Evolutionary conservation across 2,888 invertebrate species (phyloP), one percentile per base, ranked within the genome.

Genomic region (Tetheella fluctuosa): DNA sequence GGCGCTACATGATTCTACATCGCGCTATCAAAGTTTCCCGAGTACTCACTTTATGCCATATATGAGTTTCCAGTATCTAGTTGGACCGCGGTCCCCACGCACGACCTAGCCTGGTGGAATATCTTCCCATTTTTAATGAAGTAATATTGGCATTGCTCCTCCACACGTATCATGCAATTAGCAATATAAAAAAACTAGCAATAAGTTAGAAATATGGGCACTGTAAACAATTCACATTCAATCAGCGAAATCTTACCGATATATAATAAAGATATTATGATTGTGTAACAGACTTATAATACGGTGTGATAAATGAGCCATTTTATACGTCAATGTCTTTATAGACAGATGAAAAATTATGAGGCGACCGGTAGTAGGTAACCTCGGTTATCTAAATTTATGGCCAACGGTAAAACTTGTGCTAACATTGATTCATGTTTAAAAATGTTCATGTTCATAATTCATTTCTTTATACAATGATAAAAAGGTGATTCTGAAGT

Each of bases 321-420:
- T 59, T 64, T 64, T 59, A 64, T 63, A 63, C 61, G 23, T 61
- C 59, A 53, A 57, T 59, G 54, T 55, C 53, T 64, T 66, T 64
- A 66, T 64, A 56, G 64, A 62, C 61, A 64, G 62, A 64, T 62
- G 63, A 62, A 61, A 61, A 60, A 62, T 62, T 65, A 59, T 60
- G 58, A 23, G 62, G 48, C 48, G 17, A 42, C 20, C 55, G 55
- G 59, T 48, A 54, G 28, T 59, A 54, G 48, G 28, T 59, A 54
- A 42, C 34, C 23, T 58, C 17, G 34, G 34, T 53, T 54, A 59
- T 54, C 54, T 28, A 39, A 54, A 59, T 59, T 54, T 59, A 59
- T 54, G 59, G 54, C 34, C 17, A 23, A n/a, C 15, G 10, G 5
- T 34, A 13, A 34, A 55, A 34, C 17, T 34, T 25, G 55, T 55